phyloP scores from a whole-genome alignment of 2,888 invertebrate genomes.

The Melanotus villosus region DNA sequence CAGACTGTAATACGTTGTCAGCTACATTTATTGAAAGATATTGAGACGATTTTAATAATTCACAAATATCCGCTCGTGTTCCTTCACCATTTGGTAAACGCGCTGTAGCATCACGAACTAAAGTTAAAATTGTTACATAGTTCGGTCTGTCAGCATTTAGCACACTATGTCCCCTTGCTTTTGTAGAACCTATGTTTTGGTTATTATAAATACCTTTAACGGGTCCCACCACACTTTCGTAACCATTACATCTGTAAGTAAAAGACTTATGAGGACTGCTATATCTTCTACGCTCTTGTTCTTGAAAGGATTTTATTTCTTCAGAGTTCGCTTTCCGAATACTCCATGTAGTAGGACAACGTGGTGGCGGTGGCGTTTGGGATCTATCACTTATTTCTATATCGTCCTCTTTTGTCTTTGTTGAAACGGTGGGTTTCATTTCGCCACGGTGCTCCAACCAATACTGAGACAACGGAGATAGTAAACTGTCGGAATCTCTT shows the following conservation, averaged over 20 bases:
- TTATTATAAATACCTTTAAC: constrained; percentile 85
- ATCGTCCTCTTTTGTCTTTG: constrained; percentile 65
- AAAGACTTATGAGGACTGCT: constrained; percentile 93
- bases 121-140: constrained; percentile 89
- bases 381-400: constrained; percentile 65
- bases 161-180: constrained; percentile 87
- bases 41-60: constrained; percentile 80
- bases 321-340: constrained; percentile 84
- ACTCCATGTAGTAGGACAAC: constrained; percentile 86
- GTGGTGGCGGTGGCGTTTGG: constrained; percentile 71
- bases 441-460: constrained; percentile 81
- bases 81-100: constrained; percentile 96
- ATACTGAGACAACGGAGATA: constrained; percentile 82
- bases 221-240: constrained; percentile 57
- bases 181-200: constrained; percentile 71
- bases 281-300: constrained; percentile 88
- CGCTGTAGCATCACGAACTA: constrained; percentile 95
- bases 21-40: constrained; percentile 71
- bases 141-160: constrained; percentile 88
- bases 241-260: constrained; percentile 80
- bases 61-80: constrained; percentile 91
- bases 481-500: constrained; percentile 86
- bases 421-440: constrained; percentile 56
- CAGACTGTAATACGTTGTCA: constrained; percentile 82
- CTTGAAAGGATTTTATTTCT: constrained; percentile 83